phyloP scores from a whole-genome alignment of 1,140 invertebrate species.

The Hycleus phaleratus region DNA sequence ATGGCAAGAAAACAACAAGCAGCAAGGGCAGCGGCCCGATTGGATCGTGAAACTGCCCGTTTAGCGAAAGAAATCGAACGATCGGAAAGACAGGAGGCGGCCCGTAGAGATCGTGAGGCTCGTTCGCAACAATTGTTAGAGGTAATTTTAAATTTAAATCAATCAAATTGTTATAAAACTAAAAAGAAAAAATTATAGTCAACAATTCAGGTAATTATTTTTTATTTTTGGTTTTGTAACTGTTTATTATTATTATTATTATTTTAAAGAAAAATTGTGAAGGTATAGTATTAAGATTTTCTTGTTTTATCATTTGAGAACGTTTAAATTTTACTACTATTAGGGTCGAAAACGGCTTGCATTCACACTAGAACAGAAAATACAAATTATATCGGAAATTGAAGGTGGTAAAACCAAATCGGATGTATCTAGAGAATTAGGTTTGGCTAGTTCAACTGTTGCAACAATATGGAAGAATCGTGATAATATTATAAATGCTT shows the following conservation, averaged over 20 bases:
- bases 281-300: constrained; percentile 20
- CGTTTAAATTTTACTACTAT: not conserved
- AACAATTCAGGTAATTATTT: not conserved
- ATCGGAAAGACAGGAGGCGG: constrained; percentile 67
- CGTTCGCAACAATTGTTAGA: constrained; percentile 65
- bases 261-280: constrained; percentile 5
- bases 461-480: constrained; percentile 55
- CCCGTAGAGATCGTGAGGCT: constrained; percentile 64
- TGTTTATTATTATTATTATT: not conserved
- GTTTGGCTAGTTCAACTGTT: constrained; percentile 51
- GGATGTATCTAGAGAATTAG: constrained; percentile 50
- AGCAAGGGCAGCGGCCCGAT: constrained; percentile 50
- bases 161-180: not conserved
- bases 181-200: too few relatives aligned
- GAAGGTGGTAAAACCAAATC: constrained; percentile 52
- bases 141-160: constrained; percentile 40
- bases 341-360: constrained; percentile 54
- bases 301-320: not conserved
- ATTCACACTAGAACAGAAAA: constrained; percentile 55
- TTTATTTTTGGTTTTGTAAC: not conserved
- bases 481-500: constrained; percentile 42
- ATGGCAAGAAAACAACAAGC: constrained; percentile 57
- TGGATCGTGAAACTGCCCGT: constrained; percentile 53
- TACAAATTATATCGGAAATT: constrained; percentile 55
- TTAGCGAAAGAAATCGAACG: constrained; percentile 53